Evolutionary conservation across 2,888 invertebrate genomes (phyloP), one percentile per base, ranked within the genome.

Genomic region (Lochmaea crataegi): DNA sequence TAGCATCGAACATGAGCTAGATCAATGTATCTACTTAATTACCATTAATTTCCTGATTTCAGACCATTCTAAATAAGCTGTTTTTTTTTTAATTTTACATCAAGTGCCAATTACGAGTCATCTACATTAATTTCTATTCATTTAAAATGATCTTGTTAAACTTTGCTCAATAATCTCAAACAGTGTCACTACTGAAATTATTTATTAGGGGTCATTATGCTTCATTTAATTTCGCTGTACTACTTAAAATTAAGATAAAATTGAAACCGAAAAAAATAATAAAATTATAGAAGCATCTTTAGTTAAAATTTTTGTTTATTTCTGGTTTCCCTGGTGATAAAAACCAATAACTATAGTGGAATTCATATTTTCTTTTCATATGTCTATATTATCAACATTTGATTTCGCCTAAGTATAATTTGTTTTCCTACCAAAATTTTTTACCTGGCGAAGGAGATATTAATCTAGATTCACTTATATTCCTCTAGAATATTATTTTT

Each of bases 71-170:
- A 53, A 53, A 56, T 9, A 56, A 56, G 11, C 16, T 56, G 32
- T 38, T 57, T 57, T 57, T 56, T 56, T 11, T 14, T 26, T 57
- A 26, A 48, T n/a, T 48, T n/a, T 7, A 16, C 48, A n/a, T 60
- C n/a, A 60, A 38, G 60, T 38, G 60, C 38, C 60, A 60, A 60
- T 60, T 60, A 60, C n/a, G 5, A 60, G 38, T 38, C 60, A 60
- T 38, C 32, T 60, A 60, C 26, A 16, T 60, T 18, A 38, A 38
- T 60, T 32, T 60, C 32, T 32, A 60, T 60, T 38, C 14, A 38
- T 60, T 60, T 60, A 60, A 60, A 60, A 32, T 38, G 60, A 60
- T 60, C 16, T 53, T 11, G 18, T 48, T 48, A 48, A 48, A 48
- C 48, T 48, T 48, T 48, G 48, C 53, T 53, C 9, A 53, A 53